Evolutionary conservation across 1,140 invertebrate species (phyloP).

Genomic region (Bactericera cockerelli): DNA sequence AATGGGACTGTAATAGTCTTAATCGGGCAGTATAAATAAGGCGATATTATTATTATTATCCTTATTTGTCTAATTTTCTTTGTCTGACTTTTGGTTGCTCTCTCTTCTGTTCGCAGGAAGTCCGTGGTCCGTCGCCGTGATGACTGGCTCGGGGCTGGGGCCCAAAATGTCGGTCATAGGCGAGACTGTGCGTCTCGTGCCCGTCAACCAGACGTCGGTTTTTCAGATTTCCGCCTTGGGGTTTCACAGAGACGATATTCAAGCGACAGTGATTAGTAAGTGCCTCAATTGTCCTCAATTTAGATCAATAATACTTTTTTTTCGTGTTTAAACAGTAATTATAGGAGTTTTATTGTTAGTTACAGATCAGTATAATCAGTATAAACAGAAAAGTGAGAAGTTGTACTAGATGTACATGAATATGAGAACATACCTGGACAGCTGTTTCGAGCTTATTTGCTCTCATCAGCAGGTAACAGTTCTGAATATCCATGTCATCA

Average conservation of each 20-base stretch:
- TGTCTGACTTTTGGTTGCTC: conserved; percentile 20
- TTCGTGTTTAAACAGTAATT: neutral
- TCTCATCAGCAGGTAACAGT: no score
- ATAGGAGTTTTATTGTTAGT: neutral
- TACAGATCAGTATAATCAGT: no score
- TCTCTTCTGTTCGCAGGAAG: conserved; percentile 45
- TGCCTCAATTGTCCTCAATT: no score
- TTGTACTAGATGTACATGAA: no score
- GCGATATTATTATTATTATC: neutral
- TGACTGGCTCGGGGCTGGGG: conserved; percentile 35
- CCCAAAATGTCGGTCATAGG: conserved; percentile 58
- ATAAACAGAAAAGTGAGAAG: no score
- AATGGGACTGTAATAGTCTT: no score
- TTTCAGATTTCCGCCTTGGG: conserved; percentile 63
- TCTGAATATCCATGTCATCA: no score
- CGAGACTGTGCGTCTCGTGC: conserved; percentile 71
- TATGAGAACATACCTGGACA: no score
- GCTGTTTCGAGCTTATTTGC: no score
- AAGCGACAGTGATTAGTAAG: conserved; percentile 35
- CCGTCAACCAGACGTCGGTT: conserved; percentile 63
- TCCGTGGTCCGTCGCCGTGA: conserved; percentile 77
- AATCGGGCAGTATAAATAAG: no score
- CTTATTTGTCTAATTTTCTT: neutral
- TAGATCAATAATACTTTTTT: neutral
- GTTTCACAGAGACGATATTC: conserved; percentile 45